Evolutionary conservation across 2,888 invertebrate genomes (phyloP).

Genomic region (Drosophila greeni): DNA sequence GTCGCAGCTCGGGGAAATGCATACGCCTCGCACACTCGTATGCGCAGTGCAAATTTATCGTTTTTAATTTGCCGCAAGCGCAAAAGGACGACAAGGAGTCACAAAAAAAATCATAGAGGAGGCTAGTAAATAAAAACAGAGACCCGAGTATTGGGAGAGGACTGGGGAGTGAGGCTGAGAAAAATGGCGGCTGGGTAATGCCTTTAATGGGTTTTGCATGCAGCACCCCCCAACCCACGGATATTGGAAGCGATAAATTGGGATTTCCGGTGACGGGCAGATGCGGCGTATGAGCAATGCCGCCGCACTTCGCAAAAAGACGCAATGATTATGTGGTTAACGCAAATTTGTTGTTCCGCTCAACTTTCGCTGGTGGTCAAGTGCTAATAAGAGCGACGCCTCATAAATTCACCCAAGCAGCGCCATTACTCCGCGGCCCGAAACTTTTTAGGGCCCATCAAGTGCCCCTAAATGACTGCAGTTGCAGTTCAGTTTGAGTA

Average conservation of each 20-base stretch:
- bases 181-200: conserved; percentile 67
- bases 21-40: conserved; percentile 47
- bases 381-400: conserved; percentile 40
- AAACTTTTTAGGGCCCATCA: conserved; percentile 56
- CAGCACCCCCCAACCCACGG: conserved; percentile 33
- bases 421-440: conserved; percentile 29
- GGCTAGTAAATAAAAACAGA: conserved; percentile 32
- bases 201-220: conserved; percentile 69
- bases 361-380: conserved; percentile 39
- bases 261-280: conserved; percentile 62
- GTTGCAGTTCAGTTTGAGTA: conserved; percentile 60
- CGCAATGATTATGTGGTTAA: conserved; percentile 70
- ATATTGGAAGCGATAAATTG: conserved; percentile 77
- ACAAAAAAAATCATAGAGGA: conserved; percentile 23
- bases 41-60: conserved; percentile 68
- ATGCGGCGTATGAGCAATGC: conserved; percentile 36
- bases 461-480: conserved; percentile 69
- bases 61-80: conserved; percentile 71
- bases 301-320: conserved; percentile 22
- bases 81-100: conserved; percentile 33
- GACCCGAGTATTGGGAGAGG: conserved; percentile 27
- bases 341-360: conserved; percentile 68
- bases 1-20: conserved; percentile 36
- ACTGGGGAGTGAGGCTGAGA: conserved; percentile 41
- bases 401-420: conserved; percentile 33